phyloP scores from a whole-genome alignment of 2,797 vertebrate genomes.

The Schizopygopsis pylzovi region DNA sequence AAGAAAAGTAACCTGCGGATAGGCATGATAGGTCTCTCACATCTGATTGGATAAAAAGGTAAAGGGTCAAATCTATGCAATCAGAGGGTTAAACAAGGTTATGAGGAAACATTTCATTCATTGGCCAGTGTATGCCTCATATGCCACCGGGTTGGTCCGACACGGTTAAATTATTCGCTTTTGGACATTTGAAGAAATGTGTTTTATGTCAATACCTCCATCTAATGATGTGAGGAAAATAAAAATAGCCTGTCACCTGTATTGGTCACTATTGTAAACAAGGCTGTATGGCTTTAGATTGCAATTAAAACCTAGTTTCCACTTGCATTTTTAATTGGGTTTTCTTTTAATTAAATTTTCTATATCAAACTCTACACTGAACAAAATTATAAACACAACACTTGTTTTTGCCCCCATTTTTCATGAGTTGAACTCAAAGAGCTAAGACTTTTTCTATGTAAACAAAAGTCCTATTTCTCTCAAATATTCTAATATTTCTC shows the following conservation, averaged over 20 bases:
- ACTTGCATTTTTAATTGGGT: not conserved
- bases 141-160: slow-evolving; percentile 51
- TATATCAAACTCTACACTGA: not conserved
- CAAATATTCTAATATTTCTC: no score
- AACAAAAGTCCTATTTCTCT: no score
- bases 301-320: not conserved
- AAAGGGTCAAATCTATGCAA: not conserved
- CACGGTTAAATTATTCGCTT: slow-evolving; percentile 43
- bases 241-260: not conserved
- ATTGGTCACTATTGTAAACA: not conserved
- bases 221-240: not conserved
- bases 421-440: no score
- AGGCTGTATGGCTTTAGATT: not conserved
- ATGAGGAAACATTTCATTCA: slow-evolving; percentile 27
- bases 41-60: slow-evolving; percentile 62
- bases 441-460: no score
- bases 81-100: slow-evolving; percentile 60
- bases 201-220: not conserved
- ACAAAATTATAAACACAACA: no score
- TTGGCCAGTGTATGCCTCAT: slow-evolving; percentile 66
- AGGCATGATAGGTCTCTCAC: slow-evolving; percentile 58
- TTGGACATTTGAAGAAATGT: not conserved
- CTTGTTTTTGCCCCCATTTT: no score
- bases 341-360: not conserved
- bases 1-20: not conserved